Base-by-base conservation (phyloP, 2,113 vertebrate species). In the Pomatorhinus ruficollis region DNA sequence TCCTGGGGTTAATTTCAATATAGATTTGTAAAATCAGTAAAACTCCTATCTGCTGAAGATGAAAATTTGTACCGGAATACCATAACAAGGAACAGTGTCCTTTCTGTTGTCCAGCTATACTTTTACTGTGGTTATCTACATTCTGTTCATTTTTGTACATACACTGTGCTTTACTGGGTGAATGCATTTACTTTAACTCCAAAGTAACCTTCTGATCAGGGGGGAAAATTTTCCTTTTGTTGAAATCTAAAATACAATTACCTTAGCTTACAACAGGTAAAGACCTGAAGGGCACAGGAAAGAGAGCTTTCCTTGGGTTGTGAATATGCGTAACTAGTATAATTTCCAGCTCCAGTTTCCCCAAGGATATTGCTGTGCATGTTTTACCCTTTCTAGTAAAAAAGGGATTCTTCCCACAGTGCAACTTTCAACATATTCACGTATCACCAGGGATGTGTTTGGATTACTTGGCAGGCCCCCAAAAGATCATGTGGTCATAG, bases 21-120 rank as follows among this genome's bases (percentile, higher is more conserved):
- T 69, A 95, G 81, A 92, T 96, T 96, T 97, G 87, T 96, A 97
- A 97, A 96, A 56, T 64, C 86, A 57, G 40, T 96, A 82, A 93
- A 96, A 96, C 18, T 60, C 68, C 76, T 77, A 24, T 91, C 37
- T 47, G 4, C 25, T 75, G 70, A 97, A 79, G 56, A 85, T 31
- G 31, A 91, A 95, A 45, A 31, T 96, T 93, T 95, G 72, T 83
- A 89, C 17, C 18, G 79, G 53, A 86, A 95, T 85, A 83, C 68
- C 56, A 31, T 16, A 47, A 33, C 39, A 40, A 82, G 31, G 33
- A 6, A 10, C 3, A 5, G 4, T 39, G 56, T 49, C 50, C 65
- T 40, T 92, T 89, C 45, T 80, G n/a, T 77, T 10, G 50, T 25
- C 15, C 40, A 86, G 13, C 61, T 70, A 49, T 65, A 72, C 24